Evolutionary conservation across 2,888 invertebrate genomes (phyloP).

Genomic region (Yponomeuta sedellus): DNA sequence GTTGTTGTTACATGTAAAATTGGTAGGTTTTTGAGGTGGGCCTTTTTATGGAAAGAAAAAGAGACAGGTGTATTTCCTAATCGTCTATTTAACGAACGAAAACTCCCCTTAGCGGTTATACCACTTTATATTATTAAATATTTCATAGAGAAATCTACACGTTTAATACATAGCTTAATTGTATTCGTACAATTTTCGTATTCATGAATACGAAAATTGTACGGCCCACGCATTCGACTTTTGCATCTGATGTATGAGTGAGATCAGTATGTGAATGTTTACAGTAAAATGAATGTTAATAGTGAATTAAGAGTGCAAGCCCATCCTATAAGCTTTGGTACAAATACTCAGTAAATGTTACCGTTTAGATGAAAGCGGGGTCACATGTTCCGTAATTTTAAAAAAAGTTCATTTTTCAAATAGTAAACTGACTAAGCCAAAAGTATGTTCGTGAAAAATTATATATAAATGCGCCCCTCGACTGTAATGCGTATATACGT

Average conservation of each 20-base stretch:
- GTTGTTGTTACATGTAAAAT: slow-evolving; percentile 27
- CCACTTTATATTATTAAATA: slow-evolving; percentile 9
- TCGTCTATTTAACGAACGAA: neutral
- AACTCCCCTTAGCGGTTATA: slow-evolving; percentile 1
- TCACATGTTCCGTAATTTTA: neutral
- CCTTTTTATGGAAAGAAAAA: neutral
- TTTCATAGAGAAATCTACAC: slow-evolving; percentile 12
- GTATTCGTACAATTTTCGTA: too few relatives aligned
- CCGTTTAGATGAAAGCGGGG: slow-evolving; percentile 30
- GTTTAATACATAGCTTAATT: neutral
- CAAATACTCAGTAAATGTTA: slow-evolving; percentile 71
- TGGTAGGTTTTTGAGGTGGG: slow-evolving; percentile 4
- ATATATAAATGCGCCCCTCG: slow-evolving; percentile 11
- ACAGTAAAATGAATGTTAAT: slow-evolving; percentile 6
- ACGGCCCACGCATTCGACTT: slow-evolving; percentile 1
- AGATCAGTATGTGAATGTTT: neutral
- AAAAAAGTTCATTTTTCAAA: slow-evolving; percentile 1
- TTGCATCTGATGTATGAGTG: neutral
- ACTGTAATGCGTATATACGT: neutral
- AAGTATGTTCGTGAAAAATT: slow-evolving; percentile 4
- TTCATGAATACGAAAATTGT: neutral
- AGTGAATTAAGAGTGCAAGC: slow-evolving; percentile 25
- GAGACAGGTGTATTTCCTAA: neutral
- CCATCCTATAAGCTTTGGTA: slow-evolving; percentile 58
- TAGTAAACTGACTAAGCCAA: neutral